Conservation (phyloP, 2,797 vertebrate species). For the Enteromius anoplus region DNA sequence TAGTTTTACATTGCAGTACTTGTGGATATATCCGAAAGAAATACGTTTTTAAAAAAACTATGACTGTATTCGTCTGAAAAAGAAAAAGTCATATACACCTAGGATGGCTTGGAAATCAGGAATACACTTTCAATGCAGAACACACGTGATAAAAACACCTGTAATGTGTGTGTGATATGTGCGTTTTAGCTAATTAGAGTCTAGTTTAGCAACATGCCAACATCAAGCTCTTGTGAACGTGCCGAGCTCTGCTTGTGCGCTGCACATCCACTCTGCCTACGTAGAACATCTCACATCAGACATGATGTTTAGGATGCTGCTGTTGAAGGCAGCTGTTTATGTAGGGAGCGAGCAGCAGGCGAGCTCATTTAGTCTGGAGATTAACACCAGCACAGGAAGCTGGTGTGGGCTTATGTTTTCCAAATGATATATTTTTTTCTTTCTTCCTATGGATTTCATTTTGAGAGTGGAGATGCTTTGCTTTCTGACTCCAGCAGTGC, state of each 20-base stretch:
- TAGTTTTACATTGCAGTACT: too few relatives aligned
- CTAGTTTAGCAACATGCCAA: neutral
- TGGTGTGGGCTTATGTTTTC: neutral
- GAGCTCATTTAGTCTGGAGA: conserved; percentile 20
- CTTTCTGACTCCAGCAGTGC: conserved; percentile 1
- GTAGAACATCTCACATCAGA: neutral
- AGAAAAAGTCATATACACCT: too few relatives aligned
- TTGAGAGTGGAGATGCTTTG: conserved; percentile 6
- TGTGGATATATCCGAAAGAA: too few relatives aligned
- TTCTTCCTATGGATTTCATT: conserved; percentile 31
- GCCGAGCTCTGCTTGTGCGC: neutral
- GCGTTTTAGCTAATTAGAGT: neutral
- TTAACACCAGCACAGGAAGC: conserved; percentile 6
- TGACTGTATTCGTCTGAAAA: too few relatives aligned
- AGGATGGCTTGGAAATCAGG: neutral
- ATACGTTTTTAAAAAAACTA: too few relatives aligned
- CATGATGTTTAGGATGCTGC: conserved; percentile 7
- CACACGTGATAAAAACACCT: neutral
- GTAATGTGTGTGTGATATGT: neutral
- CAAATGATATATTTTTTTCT: neutral
- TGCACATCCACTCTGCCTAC: neutral
- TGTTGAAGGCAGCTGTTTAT: neutral
- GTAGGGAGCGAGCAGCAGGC: neutral
- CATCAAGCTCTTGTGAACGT: neutral
- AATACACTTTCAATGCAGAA: neutral